A percentile compares a stretch with the other conserved stretches of the same genome.
Conservation (phyloP, 2,888 invertebrate species). For the Tenthredo scrophulariae region DNA sequence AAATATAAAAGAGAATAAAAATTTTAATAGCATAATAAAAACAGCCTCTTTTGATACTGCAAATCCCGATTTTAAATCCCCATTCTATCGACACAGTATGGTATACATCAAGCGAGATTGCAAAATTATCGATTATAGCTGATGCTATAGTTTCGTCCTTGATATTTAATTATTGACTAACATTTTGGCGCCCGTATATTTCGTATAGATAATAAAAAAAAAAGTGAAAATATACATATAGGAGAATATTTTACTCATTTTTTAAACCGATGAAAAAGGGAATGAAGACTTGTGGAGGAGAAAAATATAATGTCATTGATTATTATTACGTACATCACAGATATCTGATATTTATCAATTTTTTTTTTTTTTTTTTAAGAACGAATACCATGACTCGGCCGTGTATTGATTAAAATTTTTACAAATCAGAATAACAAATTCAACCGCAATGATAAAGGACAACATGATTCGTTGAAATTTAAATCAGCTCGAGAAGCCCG, state of each 20-base stretch:
- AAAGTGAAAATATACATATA: not conserved
- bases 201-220: not conserved
- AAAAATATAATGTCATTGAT: not conserved
- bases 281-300: not conserved
- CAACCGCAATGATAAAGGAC: not conserved
- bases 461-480: conserved; percentile 25
- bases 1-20: conserved; percentile 33
- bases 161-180: not conserved
- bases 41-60: not conserved
- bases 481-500: not conserved
- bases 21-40: not conserved
- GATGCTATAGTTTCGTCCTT: not conserved
- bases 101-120: not conserved
- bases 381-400: not conserved
- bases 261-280: not conserved
- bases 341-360: not conserved
- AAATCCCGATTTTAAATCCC: not conserved
- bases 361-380: not conserved
- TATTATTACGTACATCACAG: not conserved
- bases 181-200: not conserved
- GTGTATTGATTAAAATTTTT: conserved; percentile 28
- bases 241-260: not conserved
- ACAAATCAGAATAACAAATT: conserved; percentile 44
- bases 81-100: not conserved
- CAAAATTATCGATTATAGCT: conserved; percentile 4